A percentile compares a stretch with the other conserved stretches of the same genome.
phyloP scores from a whole-genome alignment of 2,888 invertebrate genomes.

The Drosophila cracens region DNA sequence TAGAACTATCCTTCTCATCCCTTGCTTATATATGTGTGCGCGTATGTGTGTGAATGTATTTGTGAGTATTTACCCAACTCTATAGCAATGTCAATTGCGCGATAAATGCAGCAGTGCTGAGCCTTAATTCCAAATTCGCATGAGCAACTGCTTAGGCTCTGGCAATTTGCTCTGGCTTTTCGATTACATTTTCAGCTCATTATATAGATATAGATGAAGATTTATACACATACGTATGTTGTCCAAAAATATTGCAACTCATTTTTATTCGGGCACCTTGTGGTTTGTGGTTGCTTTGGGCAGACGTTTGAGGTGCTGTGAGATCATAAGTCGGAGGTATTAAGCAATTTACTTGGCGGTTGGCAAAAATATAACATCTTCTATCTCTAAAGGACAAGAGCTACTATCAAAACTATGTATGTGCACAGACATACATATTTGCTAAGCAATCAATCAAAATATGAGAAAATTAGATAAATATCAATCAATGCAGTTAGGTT shows the following conservation, averaged over 20 bases:
- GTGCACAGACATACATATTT: not conserved
- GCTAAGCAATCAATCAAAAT: not conserved
- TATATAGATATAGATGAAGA: slow-evolving; percentile 23
- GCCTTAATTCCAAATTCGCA: slow-evolving; percentile 65
- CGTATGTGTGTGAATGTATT: slow-evolving; percentile 6
- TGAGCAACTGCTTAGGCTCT: slow-evolving; percentile 46
- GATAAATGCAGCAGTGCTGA: slow-evolving; percentile 67
- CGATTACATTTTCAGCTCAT: slow-evolving; percentile 49
- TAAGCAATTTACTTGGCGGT: slow-evolving; percentile 3
- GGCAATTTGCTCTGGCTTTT: slow-evolving; percentile 59
- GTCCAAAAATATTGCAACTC: slow-evolving; percentile 32
- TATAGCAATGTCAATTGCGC: slow-evolving; percentile 67
- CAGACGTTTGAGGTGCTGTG: slow-evolving; percentile 4
- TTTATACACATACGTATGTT: slow-evolving; percentile 3
- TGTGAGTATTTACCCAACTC: slow-evolving; percentile 31
- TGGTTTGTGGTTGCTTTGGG: not conserved
- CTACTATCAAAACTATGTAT: not conserved
- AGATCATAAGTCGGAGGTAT: not conserved
- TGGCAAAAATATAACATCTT: not conserved
- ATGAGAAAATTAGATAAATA: not conserved
- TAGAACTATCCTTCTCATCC: slow-evolving; percentile 13
- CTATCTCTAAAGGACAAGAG: not conserved
- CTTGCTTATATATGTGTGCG: not conserved
- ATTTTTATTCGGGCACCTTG: slow-evolving; percentile 31
- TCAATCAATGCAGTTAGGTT: not conserved